Base-by-base conservation (phyloP, 2,888 invertebrate species). In the Morpho achilles region DNA sequence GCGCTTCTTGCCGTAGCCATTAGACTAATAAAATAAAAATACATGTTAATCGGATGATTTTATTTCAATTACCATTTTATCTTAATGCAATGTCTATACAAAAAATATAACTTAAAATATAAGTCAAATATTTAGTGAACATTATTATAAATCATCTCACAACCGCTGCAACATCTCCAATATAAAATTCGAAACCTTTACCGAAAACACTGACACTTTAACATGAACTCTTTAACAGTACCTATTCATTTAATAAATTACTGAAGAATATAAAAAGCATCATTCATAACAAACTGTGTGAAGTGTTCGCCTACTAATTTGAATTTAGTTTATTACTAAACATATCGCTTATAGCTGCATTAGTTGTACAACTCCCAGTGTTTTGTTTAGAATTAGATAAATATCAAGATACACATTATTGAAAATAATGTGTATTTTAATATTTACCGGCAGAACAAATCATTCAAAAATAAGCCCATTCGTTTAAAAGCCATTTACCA, bases 71-170 rank as follows among this genome's bases (percentile, higher is more conserved):
- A 86, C 80, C 81, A 73, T 82, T 79, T 7, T 72, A 80, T 75
- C 87, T 88, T 88, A 87, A 79, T 79, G 70, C 82, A 87, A 88
- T 74, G 74, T 85, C 88, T 89, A 89, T 90, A 88, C 89, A 89
- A 89, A 76, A 88, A 87, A 88, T 88, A 87, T 87, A 87, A 87
- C 87, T 87, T 89, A 87, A n/a, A 76, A 80, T 81, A 83, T 87
- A 54, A 86, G 79, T 87, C 80, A 84, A 86, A 88, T 87, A 86
- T 85, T 85, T 88, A 88, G 84, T 87, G 85, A 89, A 88, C 87
- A 86, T 87, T 77, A 80, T 80, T 81, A 88, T 88, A 88, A 83
- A 89, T 87, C 88, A 85, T 88, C 87, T 90, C 90, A 90, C 90
- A 90, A 90, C 90, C 89, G 77, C 88, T 81, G 86, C 89, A 90